Evolutionary conservation across 2,888 invertebrate species (phyloP).

Genomic region (Congeria kusceri): DNA sequence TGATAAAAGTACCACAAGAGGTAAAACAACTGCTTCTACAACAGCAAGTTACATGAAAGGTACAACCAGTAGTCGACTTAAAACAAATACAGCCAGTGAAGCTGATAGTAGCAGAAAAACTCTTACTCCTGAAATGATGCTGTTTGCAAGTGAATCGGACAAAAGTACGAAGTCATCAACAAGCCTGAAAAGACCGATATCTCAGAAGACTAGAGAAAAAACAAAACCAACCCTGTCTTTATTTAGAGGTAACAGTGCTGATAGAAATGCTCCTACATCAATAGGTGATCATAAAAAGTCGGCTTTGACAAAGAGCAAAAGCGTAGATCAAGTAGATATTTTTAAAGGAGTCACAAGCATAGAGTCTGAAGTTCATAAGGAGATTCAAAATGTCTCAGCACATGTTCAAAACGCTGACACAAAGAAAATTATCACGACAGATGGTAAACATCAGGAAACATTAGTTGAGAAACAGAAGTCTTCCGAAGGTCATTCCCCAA

Average conservation of each 20-base stretch:
- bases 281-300: not conserved
- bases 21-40: conserved; percentile 12
- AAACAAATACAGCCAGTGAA: conserved; percentile 26
- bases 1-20: conserved; percentile 19
- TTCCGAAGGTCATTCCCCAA: conserved; percentile 12
- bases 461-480: conserved; percentile 26
- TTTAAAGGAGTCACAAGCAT: not conserved
- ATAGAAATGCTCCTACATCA: conserved; percentile 23
- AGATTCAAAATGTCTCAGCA: too few relatives aligned
- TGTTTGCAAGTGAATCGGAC: conserved; percentile 13
- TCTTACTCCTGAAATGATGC: conserved; percentile 50
- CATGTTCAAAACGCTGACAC: too few relatives aligned
- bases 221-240: conserved; percentile 21
- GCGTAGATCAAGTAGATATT: conserved; percentile 51
- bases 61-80: conserved; percentile 57
- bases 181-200: conserved; percentile 31
- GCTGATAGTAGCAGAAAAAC: conserved; percentile 27
- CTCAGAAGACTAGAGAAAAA: conserved; percentile 50
- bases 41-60: conserved; percentile 58
- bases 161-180: conserved; percentile 23
- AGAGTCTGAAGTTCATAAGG: too few relatives aligned
- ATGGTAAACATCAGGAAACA: not conserved
- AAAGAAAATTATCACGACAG: not conserved
- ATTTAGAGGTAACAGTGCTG: conserved; percentile 43
- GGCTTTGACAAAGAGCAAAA: conserved; percentile 50